These are phyloP conservation scores for Rhabdornis inornatus DNA, from an alignment of 2,113 vertebrate species.

Conservation along the genomic window DNA sequence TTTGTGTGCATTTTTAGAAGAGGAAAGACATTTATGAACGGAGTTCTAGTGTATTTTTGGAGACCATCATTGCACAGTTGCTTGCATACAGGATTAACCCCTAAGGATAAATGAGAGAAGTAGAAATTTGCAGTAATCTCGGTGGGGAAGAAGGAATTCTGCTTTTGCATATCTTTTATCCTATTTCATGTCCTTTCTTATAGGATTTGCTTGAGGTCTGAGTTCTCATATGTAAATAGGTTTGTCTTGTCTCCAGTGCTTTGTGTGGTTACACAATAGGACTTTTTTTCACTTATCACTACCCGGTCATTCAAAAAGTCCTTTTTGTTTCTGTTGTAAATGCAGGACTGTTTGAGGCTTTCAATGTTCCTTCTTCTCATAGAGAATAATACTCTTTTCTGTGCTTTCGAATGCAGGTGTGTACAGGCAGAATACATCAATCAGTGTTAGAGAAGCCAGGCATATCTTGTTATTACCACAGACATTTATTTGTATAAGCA, in stretches of 20 bases:
- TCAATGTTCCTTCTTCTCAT: neutral
- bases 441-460: neutral
- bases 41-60: neutral
- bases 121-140: neutral
- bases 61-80: neutral
- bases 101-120: neutral
- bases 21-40: neutral
- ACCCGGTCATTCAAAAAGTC: slow-evolving; percentile 20
- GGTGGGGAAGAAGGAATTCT: neutral
- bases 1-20: neutral
- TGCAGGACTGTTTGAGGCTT: neutral
- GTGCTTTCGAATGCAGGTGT: neutral
- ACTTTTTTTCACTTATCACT: neutral
- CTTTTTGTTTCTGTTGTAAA: slow-evolving; percentile 38
- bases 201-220: neutral
- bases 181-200: neutral
- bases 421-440: neutral
- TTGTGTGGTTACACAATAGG: slow-evolving; percentile 21
- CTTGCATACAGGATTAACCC: neutral
- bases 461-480: neutral
- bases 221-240: slow-evolving; percentile 36
- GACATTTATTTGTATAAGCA: neutral
- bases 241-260: slow-evolving; percentile 4
- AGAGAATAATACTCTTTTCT: neutral
- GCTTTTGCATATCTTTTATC: neutral